Conservation (phyloP, 2,113 vertebrate species). For the Xenopus laevis region DNA sequence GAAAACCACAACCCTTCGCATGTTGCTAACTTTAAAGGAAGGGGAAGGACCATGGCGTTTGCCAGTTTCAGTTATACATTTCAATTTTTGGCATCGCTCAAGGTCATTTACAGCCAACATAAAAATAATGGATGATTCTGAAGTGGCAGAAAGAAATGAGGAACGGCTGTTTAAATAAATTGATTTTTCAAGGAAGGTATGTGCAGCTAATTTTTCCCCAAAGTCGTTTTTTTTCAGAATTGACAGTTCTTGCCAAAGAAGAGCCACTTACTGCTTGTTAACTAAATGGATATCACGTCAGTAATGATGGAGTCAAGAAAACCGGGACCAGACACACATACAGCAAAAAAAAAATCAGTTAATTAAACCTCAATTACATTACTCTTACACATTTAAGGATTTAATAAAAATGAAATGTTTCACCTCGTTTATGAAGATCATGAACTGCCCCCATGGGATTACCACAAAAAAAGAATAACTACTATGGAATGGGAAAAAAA, state of each 20-base stretch:
- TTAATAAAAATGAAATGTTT: conserved; percentile 45
- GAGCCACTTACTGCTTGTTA: conserved; percentile 45
- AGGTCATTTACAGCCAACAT: conserved; percentile 49
- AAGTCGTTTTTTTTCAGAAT: conserved; percentile 50
- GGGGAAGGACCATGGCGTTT: conserved; percentile 29
- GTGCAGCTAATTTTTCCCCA: conserved; percentile 46
- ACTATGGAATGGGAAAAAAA: background rate
- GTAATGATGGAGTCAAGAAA: conserved; percentile 22
- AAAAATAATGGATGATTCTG: conserved; percentile 48
- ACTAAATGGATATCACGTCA: conserved; percentile 26
- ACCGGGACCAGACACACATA: conserved; percentile 8
- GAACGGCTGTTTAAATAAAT: conserved; percentile 50
- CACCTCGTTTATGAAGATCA: conserved; percentile 17
- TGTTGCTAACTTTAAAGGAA: background rate
- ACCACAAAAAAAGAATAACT: background rate
- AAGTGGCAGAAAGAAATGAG: conserved; percentile 51
- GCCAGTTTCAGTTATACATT: conserved; percentile 47
- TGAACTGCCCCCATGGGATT: conserved; percentile 10
- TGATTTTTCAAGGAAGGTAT: conserved; percentile 46
- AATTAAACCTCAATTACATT: conserved; percentile 47
- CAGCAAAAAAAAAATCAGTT: conserved; percentile 36
- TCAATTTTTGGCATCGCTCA: conserved; percentile 41
- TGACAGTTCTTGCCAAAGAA: conserved; percentile 53
- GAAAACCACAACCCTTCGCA: no score
- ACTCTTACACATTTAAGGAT: conserved; percentile 42